These are phyloP conservation scores for Salarias fasciatus DNA, from an alignment of 2,797 vertebrate species.

Conservation along the genomic window DNA sequence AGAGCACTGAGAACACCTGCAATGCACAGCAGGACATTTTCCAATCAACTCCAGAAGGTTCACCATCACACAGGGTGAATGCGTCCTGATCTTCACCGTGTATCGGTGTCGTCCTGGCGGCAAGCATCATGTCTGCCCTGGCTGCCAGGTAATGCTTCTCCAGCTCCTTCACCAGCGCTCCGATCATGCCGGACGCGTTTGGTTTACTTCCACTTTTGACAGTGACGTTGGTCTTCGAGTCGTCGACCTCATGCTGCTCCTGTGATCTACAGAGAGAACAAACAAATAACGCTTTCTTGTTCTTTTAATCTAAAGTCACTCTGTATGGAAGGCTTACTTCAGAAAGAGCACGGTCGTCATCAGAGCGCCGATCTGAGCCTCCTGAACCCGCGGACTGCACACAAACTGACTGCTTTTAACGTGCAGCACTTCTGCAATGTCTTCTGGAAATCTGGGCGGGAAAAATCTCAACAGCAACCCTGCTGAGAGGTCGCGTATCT, in stretches of 20 bases:
- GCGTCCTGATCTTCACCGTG: constrained; percentile 78
- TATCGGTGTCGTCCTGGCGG: constrained; percentile 83
- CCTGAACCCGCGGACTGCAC: constrained; percentile 87
- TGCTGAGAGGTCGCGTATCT: constrained; percentile 90
- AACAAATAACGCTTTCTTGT: neutral
- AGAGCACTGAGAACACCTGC: constrained; percentile 87
- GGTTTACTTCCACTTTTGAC: neutral
- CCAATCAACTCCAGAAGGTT: neutral
- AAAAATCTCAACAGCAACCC: constrained; percentile 86
- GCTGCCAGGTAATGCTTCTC: constrained; percentile 82
- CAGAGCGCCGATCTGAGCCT: constrained; percentile 89
- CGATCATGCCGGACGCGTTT: constrained; percentile 64
- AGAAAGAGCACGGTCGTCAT: constrained; percentile 86
- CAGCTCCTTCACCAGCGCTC: constrained; percentile 80
- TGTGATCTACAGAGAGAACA: constrained; percentile 51
- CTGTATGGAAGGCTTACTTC: constrained; percentile 76
- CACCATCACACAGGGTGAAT: neutral
- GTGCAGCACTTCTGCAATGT: constrained; percentile 74
- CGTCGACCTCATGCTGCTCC: constrained; percentile 39
- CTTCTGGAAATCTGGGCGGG: constrained; percentile 68
- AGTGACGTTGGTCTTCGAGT: constrained; percentile 32
- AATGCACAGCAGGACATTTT: constrained; percentile 7
- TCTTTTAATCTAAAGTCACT: neutral
- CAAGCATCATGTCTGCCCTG: constrained; percentile 82
- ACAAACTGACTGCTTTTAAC: constrained; percentile 75